These are phyloP conservation scores for Steinernema carpocapsae DNA, from an alignment of 2,888 invertebrate species.

Conservation along the genomic window DNA sequence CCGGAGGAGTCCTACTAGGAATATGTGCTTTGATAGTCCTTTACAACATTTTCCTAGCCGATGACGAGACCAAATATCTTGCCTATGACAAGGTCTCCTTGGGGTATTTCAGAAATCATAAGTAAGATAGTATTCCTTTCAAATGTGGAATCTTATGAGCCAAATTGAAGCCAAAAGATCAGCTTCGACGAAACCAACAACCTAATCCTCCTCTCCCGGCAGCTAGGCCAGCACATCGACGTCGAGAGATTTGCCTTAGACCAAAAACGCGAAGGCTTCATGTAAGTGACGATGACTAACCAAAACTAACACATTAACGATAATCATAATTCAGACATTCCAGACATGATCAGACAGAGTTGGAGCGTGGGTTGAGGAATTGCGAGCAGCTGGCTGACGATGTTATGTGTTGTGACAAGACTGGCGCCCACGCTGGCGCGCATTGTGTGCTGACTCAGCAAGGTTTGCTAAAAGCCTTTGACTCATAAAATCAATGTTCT, in stretches of 20 bases:
- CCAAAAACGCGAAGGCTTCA: neutral
- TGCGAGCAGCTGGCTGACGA: conserved; percentile 1
- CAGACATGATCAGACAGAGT: neutral
- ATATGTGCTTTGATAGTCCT: neutral
- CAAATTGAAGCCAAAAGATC: conserved; percentile 42
- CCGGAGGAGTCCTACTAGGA: neutral
- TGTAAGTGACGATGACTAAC: neutral
- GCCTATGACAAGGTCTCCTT: neutral
- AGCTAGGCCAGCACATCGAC: neutral
- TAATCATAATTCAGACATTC: neutral
- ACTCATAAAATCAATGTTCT: too few relatives aligned
- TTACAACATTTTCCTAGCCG: neutral
- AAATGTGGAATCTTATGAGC: neutral
- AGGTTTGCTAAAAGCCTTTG: neutral
- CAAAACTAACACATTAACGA: neutral
- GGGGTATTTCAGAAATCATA: conserved; percentile 14
- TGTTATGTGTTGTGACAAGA: conserved; percentile 14
- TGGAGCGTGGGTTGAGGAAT: neutral
- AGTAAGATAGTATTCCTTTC: neutral
- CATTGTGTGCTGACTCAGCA: neutral
- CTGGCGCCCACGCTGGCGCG: neutral
- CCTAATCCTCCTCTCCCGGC: conserved; percentile 44
- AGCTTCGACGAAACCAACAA: conserved; percentile 48
- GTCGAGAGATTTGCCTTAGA: neutral
- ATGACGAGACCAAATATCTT: neutral